These are phyloP conservation scores for Laticauda laticaudata DNA, from an alignment of 2,113 vertebrate species.

Conservation along the genomic window DNA sequence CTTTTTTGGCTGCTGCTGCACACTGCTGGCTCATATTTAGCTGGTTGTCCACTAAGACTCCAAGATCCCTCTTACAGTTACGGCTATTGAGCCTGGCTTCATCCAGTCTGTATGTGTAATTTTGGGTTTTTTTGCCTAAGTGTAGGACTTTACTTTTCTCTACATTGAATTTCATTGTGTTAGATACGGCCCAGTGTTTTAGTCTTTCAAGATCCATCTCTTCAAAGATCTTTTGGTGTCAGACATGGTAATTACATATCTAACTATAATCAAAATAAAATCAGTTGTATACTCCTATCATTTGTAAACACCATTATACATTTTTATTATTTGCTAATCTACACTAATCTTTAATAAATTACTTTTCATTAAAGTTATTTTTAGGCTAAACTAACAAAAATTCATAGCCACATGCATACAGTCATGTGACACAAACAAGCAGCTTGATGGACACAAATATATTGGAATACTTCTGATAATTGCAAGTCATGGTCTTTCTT, in stretches of 20 bases:
- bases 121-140: no score
- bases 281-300: neutral
- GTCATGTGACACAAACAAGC: slow-evolving; percentile 66
- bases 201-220: neutral
- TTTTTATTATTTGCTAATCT: slow-evolving; percentile 1
- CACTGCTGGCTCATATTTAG: no score
- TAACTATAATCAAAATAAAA: slow-evolving; percentile 3
- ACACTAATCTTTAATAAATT: slow-evolving; percentile 7
- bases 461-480: slow-evolving; percentile 63
- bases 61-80: no score
- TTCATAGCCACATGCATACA: slow-evolving; percentile 57
- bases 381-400: slow-evolving; percentile 65
- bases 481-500: slow-evolving; percentile 70
- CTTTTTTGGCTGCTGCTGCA: no score
- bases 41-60: no score
- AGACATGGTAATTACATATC: neutral
- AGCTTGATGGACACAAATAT: slow-evolving; percentile 47
- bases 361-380: neutral
- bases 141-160: no score
- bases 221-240: neutral
- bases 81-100: no score
- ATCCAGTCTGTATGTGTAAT: no score
- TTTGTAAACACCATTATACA: neutral
- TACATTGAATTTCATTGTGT: no score
- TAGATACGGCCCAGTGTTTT: no score